Evolutionary conservation across 2,113 vertebrate species (phyloP), one percentile per base, ranked within the genome.

Genomic region (Accipiter cooperii): DNA sequence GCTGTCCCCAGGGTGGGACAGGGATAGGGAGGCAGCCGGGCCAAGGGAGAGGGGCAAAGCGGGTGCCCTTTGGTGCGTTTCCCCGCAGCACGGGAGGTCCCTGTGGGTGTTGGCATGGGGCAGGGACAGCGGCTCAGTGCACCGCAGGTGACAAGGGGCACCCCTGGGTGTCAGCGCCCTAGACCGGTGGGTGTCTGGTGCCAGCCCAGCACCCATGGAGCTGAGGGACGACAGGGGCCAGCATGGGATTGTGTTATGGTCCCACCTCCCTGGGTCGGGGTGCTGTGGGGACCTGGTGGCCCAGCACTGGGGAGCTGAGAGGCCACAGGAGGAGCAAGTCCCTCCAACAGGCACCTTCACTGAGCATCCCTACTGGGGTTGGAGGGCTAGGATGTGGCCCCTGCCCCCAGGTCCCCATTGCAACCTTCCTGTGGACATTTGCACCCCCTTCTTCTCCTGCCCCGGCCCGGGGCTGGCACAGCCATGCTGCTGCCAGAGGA

Each of bases 281-380:
- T 13, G 31, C 69, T 78, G 42, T 29, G 54, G 54, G 40, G 40
- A 40, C 21, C 34, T 3, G 2, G 36, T 5, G 2, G 17, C 33
- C 54, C 74, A 22, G 44, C 44, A 49, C 1, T 31, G 8, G 7
- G 36, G n/a, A 55, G 54, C 58, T 42, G 65, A 63, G 66, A 73
- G 57, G 57, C 42, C 14, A 1, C 22, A 5, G 70, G 44, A 74
- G 55, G 14, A 84, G 29, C 2, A 3, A 82, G 55, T 58, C n/a
- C 46, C 60, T 49, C 46, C 34, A 58, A n/a, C 0, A 0, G 65
- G 29, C 0, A 2, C 10, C 65, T 71, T 54, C 3, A 12, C 33
- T 16, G 22, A 57, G 17, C 36, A 31, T 13, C 29, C 66, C 57
- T n/a, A 7, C 33, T 84, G 85, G 49, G 31, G 46, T 51, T 13